A percentile compares a stretch with the other conserved stretches of the same genome.
Evolutionary conservation across 1,140 invertebrate genomes (phyloP).

Genomic region (roundworm (Caenorhabditis elegans)): WBcel235 BX284605.5:16151001-16151500

Average conservation of each 20-base stretch:
- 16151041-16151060: neutral
- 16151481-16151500: too few relatives aligned
- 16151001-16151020: neutral
- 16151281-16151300: too few relatives aligned
- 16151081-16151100: neutral
- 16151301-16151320: too few relatives aligned
- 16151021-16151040: neutral
- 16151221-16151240: neutral
- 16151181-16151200: neutral
- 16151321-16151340: neutral
- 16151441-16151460: too few relatives aligned
- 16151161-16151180: neutral
- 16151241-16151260: too few relatives aligned
- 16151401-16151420: neutral
- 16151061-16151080: neutral
- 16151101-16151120: neutral
- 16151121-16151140: neutral
- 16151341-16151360: neutral
- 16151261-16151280: too few relatives aligned
- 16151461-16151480: too few relatives aligned
- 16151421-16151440: neutral
- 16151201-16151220: neutral
- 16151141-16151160: neutral
- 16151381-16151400: neutral
- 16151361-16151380: neutral